Conservation (phyloP, 2,797 vertebrate species). For the Vireo griseus region DNA sequence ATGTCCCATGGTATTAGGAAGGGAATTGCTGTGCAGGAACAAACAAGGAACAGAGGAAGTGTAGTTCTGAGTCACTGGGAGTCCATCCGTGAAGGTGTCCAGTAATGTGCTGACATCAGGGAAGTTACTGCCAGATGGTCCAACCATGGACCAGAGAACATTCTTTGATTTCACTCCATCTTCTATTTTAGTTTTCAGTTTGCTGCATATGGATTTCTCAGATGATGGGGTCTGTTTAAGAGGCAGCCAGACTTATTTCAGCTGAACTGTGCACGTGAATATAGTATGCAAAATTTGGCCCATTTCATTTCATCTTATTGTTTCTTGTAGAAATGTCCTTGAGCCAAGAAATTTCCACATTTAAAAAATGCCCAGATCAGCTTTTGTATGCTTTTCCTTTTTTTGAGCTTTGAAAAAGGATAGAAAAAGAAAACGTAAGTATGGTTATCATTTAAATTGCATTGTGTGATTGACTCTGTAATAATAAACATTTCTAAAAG, state of each 20-base stretch:
- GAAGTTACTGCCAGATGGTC: neutral
- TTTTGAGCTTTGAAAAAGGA: neutral
- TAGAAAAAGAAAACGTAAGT: neutral
- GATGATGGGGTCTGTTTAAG: neutral
- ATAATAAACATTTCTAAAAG: neutral
- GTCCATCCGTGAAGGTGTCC: neutral
- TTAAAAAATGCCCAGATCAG: neutral
- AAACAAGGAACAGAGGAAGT: neutral
- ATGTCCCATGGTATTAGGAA: neutral
- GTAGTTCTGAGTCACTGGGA: neutral
- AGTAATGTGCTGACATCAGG: neutral
- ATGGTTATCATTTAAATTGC: neutral
- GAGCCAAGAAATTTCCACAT: neutral
- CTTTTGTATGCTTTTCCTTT: neutral
- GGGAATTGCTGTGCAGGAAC: neutral
- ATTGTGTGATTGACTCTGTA: neutral
- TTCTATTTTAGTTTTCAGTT: neutral
- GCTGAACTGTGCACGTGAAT: neutral
- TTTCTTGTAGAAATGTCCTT: neutral
- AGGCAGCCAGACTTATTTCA: neutral
- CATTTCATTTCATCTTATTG: neutral
- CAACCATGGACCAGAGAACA: neutral
- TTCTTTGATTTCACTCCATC: neutral
- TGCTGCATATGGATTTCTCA: neutral
- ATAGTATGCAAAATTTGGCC: neutral